A percentile compares a stretch with the other conserved stretches of the same genome.
Evolutionary conservation across 2,888 invertebrate species (phyloP).

Genomic region (Andrena minutula): DNA sequence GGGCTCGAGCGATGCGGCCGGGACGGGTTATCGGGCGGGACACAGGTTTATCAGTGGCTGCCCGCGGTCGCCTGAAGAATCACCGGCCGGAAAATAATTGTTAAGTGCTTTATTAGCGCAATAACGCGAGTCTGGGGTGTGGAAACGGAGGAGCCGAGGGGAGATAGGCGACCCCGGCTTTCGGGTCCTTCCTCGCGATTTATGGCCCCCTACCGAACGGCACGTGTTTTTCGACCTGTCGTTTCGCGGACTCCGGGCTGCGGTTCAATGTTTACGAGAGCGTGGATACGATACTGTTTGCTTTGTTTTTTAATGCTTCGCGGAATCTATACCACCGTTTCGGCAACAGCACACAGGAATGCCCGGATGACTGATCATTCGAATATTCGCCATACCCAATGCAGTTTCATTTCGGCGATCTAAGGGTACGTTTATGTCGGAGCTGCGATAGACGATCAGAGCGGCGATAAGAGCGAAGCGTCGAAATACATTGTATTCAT

Average conservation of each 20-base stretch:
- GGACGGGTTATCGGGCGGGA: conserved; percentile 63
- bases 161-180: conserved; percentile 57
- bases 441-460: too few species aligned
- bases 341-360: too few species aligned
- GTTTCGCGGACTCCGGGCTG: neutral
- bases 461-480: too few species aligned
- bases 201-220: conserved; percentile 37
- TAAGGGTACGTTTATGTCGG: too few species aligned
- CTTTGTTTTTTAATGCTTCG: neutral
- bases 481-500: too few species aligned
- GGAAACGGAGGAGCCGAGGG: conserved; percentile 61
- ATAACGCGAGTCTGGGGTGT: conserved; percentile 66
- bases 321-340: too few species aligned
- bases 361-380: too few species aligned
- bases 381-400: too few species aligned
- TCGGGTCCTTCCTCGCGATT: conserved; percentile 45
- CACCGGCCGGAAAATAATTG: conserved; percentile 74
- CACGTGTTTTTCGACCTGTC: conserved; percentile 9
- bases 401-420: too few species aligned
- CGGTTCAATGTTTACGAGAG: neutral
- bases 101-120: conserved; percentile 74
- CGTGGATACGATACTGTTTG: conserved; percentile 1
- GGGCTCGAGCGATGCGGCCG: conserved; percentile 30
- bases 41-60: conserved; percentile 66
- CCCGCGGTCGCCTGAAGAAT: conserved; percentile 67